phyloP scores from a whole-genome alignment of 2,797 vertebrate genomes.

The Florisuga fusca region DNA sequence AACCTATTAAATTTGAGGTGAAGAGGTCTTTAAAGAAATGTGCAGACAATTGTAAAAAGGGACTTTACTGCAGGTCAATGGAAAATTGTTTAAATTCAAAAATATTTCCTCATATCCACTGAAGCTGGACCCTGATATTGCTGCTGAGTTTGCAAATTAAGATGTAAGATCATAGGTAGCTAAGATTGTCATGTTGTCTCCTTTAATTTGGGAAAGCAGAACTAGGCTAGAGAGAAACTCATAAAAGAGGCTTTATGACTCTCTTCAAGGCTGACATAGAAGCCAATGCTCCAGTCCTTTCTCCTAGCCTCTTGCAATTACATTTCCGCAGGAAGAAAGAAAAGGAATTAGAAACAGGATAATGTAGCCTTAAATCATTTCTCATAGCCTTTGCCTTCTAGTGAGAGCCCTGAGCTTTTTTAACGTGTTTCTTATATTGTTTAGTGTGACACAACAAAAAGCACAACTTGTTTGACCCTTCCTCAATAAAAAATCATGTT shows the following conservation, averaged over 20 bases:
- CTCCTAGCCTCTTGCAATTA: constrained; percentile 81
- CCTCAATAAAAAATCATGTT: constrained; percentile 80
- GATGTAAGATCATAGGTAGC: constrained; percentile 86
- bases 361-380: constrained; percentile 86
- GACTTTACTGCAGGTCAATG: neutral
- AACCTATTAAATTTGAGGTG: neutral
- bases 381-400: constrained; percentile 73
- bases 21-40: neutral
- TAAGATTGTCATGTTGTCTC: constrained; percentile 88
- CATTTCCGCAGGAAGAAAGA: constrained; percentile 89
- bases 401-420: constrained; percentile 66
- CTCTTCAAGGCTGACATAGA: constrained; percentile 82
- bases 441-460: constrained; percentile 81
- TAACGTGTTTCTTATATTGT: constrained; percentile 73
- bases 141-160: constrained; percentile 84
- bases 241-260: constrained; percentile 91
- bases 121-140: constrained; percentile 54
- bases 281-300: constrained; percentile 74
- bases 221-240: constrained; percentile 80
- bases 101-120: constrained; percentile 50
- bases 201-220: constrained; percentile 87
- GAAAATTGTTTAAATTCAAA: constrained; percentile 59
- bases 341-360: constrained; percentile 88
- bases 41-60: neutral
- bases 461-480: constrained; percentile 75